Base-by-base conservation (phyloP, 2,888 invertebrate species). In the Eupeodes luniger region DNA sequence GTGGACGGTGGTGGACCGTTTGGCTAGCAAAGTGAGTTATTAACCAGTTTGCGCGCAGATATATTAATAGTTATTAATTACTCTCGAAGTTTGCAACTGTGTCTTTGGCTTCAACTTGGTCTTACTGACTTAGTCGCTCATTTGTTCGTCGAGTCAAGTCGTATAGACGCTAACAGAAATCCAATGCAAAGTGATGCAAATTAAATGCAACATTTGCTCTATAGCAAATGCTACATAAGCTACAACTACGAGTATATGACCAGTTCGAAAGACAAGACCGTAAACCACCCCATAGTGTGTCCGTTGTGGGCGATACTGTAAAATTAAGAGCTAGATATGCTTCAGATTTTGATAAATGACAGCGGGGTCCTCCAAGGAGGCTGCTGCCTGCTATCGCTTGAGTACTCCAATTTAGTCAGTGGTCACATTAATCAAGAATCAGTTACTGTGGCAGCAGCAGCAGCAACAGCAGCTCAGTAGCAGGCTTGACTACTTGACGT, bases 51-150 rank as follows among this genome's bases (percentile, higher is more conserved):
- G 62, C 85, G 85, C 55, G 61, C 82, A 75, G 76, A 80, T 80
- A 80, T 80, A 87, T 87, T 87, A 87, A 87, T 72, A 85, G 89
- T 85, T 89, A 85, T 89, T 89, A 89, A 89, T 89, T 89, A 85
- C 85, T 82, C 82, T 78, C 44, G 85, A 85, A 81, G 88, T 78
- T 85, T 81, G 88, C 88, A 85, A 88, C 81, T 82, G 88, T 85
- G 87, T 85, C 81, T 72, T 67, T 79, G 40, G 67, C 69, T 77
- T 62, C 12, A 49, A 72, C 77, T 72, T 74, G 36, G 69, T 47
- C n/a, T 59, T 72, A 34, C 61, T 62, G 59, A 5, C 16, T 59
- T 40, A 53, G 66, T 40, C 19, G 74, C 40, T 40, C 40, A 5
- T 40, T 51, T 19, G 75, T 51, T 36, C 44, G 75, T 55, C 66